phyloP scores from a whole-genome alignment of 2,113 vertebrate genomes.

The Chinchilla lanigera region DNA sequence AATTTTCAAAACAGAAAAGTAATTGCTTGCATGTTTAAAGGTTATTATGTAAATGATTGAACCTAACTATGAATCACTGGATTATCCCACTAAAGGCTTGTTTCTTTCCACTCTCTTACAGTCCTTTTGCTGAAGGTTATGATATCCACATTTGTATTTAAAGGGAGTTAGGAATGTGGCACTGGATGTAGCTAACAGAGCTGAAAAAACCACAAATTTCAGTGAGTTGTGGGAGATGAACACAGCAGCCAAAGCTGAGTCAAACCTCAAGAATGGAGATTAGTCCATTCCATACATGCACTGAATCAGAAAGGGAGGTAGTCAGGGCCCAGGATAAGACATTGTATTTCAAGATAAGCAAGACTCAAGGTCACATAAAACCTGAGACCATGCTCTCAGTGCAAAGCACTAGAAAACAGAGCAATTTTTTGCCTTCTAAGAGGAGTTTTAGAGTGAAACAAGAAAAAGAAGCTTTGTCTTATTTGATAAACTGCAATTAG shows the following conservation, averaged over 20 bases:
- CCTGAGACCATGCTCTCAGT: background rate
- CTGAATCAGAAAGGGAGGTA: background rate
- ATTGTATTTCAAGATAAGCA: background rate
- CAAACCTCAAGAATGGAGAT: background rate
- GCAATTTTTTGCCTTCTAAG: background rate
- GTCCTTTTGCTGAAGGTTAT: background rate
- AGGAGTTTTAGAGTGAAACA: accelerated
- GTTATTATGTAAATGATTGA: background rate
- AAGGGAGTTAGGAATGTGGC: background rate
- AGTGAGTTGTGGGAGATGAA: background rate
- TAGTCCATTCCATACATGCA: background rate
- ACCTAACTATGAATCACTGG: background rate
- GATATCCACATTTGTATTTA: background rate
- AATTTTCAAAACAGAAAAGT: background rate
- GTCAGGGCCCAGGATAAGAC: background rate
- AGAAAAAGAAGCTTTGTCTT: too few relatives aligned
- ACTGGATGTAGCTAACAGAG: background rate
- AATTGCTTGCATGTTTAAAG: background rate
- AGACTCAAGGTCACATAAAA: background rate
- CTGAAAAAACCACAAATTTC: background rate
- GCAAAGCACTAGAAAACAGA: background rate
- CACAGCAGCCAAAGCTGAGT: background rate
- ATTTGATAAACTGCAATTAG: background rate
- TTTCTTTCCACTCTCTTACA: background rate
- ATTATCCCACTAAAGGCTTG: background rate